phyloP scores from a whole-genome alignment of 2,888 invertebrate species.

The Chesias legatella region DNA sequence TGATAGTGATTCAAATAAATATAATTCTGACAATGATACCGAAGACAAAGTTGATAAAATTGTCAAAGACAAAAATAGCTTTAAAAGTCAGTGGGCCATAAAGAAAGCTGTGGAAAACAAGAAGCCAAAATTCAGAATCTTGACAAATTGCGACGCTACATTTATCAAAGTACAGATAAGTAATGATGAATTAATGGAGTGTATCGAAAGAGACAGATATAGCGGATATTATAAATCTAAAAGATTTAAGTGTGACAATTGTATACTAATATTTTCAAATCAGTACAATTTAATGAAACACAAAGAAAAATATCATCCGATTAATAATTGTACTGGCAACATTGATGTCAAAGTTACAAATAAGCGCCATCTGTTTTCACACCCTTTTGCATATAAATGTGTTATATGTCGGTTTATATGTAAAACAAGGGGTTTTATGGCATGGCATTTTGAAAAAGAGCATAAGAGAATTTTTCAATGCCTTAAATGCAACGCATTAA shows the following conservation, averaged over 20 bases:
- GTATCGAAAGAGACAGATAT: neutral
- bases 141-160: slow-evolving; percentile 20
- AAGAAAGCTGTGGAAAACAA: slow-evolving; percentile 9
- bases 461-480: slow-evolving; percentile 39
- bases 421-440: slow-evolving; percentile 18
- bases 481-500: slow-evolving; percentile 36
- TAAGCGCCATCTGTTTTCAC: slow-evolving; percentile 1
- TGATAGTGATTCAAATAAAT: too few relatives aligned
- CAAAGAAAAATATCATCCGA: neutral
- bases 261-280: neutral
- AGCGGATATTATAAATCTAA: slow-evolving; percentile 5
- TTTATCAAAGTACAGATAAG: slow-evolving; percentile 15
- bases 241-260: slow-evolving; percentile 1
- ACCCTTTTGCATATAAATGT: slow-evolving; percentile 29
- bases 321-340: neutral
- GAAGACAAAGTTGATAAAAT: neutral
- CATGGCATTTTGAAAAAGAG: slow-evolving; percentile 5
- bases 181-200: neutral
- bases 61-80: neutral
- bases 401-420: slow-evolving; percentile 30
- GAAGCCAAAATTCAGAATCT: slow-evolving; percentile 42
- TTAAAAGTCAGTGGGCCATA: slow-evolving; percentile 2
- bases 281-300: neutral
- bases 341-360: neutral
- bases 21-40: neutral